Evolutionary conservation across 1,140 invertebrate genomes (phyloP).

Genomic region (Danaus plexippus): DNA sequence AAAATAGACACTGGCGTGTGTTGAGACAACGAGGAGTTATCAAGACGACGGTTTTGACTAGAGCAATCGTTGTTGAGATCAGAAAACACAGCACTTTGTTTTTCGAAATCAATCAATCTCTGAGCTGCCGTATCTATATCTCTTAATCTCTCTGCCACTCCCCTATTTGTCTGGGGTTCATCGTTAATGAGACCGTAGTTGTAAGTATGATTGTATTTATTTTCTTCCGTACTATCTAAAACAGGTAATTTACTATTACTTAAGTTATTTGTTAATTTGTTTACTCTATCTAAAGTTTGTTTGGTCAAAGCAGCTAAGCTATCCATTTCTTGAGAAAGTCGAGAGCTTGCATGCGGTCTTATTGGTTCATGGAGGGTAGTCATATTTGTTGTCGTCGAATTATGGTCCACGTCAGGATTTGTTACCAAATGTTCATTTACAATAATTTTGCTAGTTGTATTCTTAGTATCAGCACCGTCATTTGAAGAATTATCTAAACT

Average conservation of each 20-base stretch:
- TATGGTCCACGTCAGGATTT: constrained; percentile 34
- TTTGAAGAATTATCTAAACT: constrained; percentile 67
- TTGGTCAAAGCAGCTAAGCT: constrained; percentile 77
- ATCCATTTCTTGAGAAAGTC: constrained; percentile 75
- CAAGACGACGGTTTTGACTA: constrained; percentile 64
- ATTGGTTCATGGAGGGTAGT: constrained; percentile 61
- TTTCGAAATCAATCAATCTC: constrained; percentile 70
- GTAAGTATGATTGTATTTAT: constrained; percentile 43
- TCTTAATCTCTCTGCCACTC: constrained; percentile 59
- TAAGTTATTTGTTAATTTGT: constrained; percentile 74
- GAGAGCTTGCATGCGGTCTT: constrained; percentile 56
- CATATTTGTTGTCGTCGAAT: constrained; percentile 43
- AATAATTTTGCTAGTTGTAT: constrained; percentile 46
- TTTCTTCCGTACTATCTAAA: constrained; percentile 40
- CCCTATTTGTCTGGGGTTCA: constrained; percentile 42
- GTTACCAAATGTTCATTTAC: constrained; percentile 40
- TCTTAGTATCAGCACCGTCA: constrained; percentile 49
- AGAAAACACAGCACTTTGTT: constrained; percentile 67
- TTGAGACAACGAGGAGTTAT: constrained; percentile 54
- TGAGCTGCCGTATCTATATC: constrained; percentile 69
- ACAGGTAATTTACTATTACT: constrained; percentile 61
- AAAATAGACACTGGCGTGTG: constrained; percentile 80
- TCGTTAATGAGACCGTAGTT: constrained; percentile 52
- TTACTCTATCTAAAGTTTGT: constrained; percentile 78
- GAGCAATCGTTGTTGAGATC: constrained; percentile 66